Conservation (phyloP, 2,113 vertebrate species). For the Corythornis vintsioides region DNA sequence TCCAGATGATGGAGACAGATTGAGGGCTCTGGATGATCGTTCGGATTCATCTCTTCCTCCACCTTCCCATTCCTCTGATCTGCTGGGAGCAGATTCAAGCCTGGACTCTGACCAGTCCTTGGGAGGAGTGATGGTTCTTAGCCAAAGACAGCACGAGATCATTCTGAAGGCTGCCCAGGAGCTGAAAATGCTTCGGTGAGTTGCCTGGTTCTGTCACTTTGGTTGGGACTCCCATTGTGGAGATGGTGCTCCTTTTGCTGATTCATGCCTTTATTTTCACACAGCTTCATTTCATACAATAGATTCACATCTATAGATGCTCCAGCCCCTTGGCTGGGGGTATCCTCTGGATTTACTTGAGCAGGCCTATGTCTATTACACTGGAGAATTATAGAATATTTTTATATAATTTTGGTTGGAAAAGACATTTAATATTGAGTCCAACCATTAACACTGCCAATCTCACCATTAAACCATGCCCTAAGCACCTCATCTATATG, state of each 20-base stretch:
- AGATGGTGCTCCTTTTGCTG: background rate
- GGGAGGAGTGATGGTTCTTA: slow-evolving; percentile 91
- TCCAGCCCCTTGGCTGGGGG: background rate
- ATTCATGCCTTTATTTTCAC: background rate
- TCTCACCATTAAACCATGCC: too few relatives aligned
- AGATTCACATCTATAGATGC: background rate
- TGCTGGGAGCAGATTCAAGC: slow-evolving; percentile 73
- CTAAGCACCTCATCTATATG: too few relatives aligned
- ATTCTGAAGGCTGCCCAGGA: slow-evolving; percentile 99
- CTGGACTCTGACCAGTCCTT: slow-evolving; percentile 76
- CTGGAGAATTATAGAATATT: too few relatives aligned
- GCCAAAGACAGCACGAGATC: slow-evolving; percentile 97
- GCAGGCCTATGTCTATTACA: background rate
- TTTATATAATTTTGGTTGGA: too few relatives aligned
- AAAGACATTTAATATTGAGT: too few relatives aligned
- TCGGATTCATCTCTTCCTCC: slow-evolving; percentile 65
- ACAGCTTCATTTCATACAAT: background rate
- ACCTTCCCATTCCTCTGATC: slow-evolving; percentile 77
- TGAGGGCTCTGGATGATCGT: slow-evolving; percentile 77
- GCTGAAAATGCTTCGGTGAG: slow-evolving; percentile 95
- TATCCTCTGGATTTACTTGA: background rate
- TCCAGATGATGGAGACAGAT: slow-evolving; percentile 76
- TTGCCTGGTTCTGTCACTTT: slow-evolving; percentile 34
- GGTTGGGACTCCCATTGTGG: background rate
- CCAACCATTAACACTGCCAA: too few relatives aligned